Conservation (phyloP, 2,797 vertebrate species). For the Saxicola maurus region DNA sequence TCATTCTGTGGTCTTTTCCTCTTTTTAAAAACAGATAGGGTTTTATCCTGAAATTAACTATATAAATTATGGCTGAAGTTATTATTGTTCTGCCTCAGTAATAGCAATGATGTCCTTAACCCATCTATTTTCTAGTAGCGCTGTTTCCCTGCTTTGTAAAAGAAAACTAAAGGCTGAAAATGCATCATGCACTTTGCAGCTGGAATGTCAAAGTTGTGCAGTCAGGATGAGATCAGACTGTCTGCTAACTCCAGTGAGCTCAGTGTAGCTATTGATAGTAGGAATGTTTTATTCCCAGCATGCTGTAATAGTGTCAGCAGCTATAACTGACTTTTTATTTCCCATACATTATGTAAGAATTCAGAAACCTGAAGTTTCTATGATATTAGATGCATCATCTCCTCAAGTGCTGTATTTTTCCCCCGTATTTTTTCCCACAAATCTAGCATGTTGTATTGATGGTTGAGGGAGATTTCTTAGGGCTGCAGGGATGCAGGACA, state of each 20-base stretch:
- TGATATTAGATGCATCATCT: neutral
- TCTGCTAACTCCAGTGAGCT: neutral
- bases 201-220: neutral
- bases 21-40: constrained; percentile 25
- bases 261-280: neutral
- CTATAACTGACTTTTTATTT: constrained; percentile 3
- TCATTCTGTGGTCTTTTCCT: constrained; percentile 26
- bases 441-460: neutral
- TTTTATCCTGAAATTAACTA: constrained; percentile 39
- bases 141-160: neutral
- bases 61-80: constrained; percentile 48
- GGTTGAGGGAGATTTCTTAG: neutral
- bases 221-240: constrained; percentile 31
- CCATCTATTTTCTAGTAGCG: constrained; percentile 8
- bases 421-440: neutral
- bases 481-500: neutral
- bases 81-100: constrained; percentile 20
- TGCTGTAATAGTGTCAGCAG: constrained; percentile 12
- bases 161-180: neutral
- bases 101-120: neutral
- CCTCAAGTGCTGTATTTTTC: neutral
- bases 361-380: neutral
- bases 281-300: constrained; percentile 9
- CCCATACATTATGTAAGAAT: neutral
- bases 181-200: neutral